Evolutionary conservation across 1,140 invertebrate species (phyloP).

Genomic region (Hesperophylax magnus): DNA sequence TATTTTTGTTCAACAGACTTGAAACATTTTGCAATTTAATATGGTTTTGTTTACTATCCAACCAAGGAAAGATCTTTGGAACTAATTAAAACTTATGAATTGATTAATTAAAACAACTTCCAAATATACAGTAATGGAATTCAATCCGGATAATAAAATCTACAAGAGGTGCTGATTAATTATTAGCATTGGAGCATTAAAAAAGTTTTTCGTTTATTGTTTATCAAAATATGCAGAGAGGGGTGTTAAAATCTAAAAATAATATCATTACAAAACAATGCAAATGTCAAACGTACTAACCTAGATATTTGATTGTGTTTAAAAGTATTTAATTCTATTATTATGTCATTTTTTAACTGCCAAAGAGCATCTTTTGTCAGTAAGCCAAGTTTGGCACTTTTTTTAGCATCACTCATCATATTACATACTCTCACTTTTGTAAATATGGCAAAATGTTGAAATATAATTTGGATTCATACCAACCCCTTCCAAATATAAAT

Average conservation of each 20-base stretch:
- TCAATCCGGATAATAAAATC: too few relatives aligned
- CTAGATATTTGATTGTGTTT: constrained; percentile 31
- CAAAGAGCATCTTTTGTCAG: constrained; percentile 42
- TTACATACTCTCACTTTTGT: constrained; percentile 3
- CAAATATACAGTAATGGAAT: too few relatives aligned
- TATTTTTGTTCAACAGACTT: too few relatives aligned
- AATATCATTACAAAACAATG: constrained; percentile 15
- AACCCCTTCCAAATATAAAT: constrained; percentile 1
- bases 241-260: not conserved
- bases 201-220: too few relatives aligned
- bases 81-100: too few relatives aligned
- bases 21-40: too few relatives aligned
- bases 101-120: too few relatives aligned
- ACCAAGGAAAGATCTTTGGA: too few relatives aligned
- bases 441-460: not conserved
- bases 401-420: constrained; percentile 31
- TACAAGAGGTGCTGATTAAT: too few relatives aligned
- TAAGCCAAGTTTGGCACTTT: constrained; percentile 33
- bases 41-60: too few relatives aligned
- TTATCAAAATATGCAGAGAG: too few relatives aligned
- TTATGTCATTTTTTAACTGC: constrained; percentile 46
- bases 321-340: constrained; percentile 36
- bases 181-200: too few relatives aligned
- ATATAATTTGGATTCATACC: not conserved
- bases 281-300: constrained; percentile 37